phyloP scores from a whole-genome alignment of 2,888 invertebrate genomes.

The Eupithecia inturbata region DNA sequence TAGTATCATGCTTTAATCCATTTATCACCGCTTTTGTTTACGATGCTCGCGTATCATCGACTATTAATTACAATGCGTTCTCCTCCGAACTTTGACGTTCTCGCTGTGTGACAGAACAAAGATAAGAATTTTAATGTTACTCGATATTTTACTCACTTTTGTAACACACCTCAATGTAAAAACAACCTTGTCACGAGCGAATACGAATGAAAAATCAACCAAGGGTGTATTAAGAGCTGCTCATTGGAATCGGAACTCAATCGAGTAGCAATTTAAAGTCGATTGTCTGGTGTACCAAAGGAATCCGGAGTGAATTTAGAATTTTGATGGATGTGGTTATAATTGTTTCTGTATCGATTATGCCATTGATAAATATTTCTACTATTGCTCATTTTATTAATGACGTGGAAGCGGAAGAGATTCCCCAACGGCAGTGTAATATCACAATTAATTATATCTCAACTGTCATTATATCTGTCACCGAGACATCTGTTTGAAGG shows the following conservation, averaged over 20 bases:
- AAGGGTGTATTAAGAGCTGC: not conserved
- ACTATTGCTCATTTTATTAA: conserved; percentile 84
- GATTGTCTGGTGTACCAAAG: conserved; percentile 33
- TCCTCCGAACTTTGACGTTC: conserved; percentile 83
- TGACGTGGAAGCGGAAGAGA: conserved; percentile 82
- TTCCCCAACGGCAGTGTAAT: conserved; percentile 76
- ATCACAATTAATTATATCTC: conserved; percentile 82
- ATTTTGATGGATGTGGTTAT: conserved; percentile 84
- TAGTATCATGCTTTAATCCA: conserved; percentile 80
- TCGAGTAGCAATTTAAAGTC: conserved; percentile 42
- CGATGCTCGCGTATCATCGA: conserved; percentile 83
- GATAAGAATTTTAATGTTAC: conserved; percentile 84
- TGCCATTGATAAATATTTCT: conserved; percentile 84
- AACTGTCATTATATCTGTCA: conserved; percentile 83
- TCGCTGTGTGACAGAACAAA: conserved; percentile 82
- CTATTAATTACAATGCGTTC: conserved; percentile 84
- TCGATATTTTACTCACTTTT: conserved; percentile 68
- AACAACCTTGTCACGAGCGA: conserved; percentile 48
- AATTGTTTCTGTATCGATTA: conserved; percentile 85
- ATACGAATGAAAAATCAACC: conserved; percentile 17
- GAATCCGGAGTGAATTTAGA: conserved; percentile 68
- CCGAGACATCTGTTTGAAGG: conserved; percentile 51
- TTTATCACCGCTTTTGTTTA: conserved; percentile 84
- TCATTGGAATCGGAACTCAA: conserved; percentile 58
- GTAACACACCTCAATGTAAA: conserved; percentile 50